These are phyloP conservation scores for Chelonoidis abingdonii DNA, from an alignment of 2,113 vertebrate species.

Conservation along the genomic window DNA sequence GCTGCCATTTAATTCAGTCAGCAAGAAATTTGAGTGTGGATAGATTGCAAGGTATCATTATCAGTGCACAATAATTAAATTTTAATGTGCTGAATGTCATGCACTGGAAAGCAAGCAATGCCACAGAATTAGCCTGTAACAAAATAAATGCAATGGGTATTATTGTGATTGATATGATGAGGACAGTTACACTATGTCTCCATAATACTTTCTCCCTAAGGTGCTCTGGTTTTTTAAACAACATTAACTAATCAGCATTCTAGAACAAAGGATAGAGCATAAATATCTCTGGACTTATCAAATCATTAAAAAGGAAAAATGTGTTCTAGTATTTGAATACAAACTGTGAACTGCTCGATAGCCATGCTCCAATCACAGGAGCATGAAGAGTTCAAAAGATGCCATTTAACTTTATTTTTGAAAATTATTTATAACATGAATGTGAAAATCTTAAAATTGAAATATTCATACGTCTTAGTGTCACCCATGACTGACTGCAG, in stretches of 20 bases:
- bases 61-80: neutral
- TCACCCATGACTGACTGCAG: too few relatives aligned
- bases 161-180: neutral
- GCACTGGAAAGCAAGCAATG: neutral
- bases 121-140: neutral
- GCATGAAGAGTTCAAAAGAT: neutral
- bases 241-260: neutral
- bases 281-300: neutral
- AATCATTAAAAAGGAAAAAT: neutral
- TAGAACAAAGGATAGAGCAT: neutral
- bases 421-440: neutral
- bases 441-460: neutral
- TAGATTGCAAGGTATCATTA: neutral
- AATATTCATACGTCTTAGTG: neutral
- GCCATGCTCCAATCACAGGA: neutral
- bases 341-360: neutral
- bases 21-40: neutral
- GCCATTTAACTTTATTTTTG: neutral
- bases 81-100: neutral
- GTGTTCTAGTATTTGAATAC: neutral
- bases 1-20: neutral
- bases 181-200: neutral
- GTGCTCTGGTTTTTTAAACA: neutral
- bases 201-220: too few relatives aligned
- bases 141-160: neutral